phyloP scores from a whole-genome alignment of 1,140 invertebrate genomes.

The Lepidurus arcticus region DNA sequence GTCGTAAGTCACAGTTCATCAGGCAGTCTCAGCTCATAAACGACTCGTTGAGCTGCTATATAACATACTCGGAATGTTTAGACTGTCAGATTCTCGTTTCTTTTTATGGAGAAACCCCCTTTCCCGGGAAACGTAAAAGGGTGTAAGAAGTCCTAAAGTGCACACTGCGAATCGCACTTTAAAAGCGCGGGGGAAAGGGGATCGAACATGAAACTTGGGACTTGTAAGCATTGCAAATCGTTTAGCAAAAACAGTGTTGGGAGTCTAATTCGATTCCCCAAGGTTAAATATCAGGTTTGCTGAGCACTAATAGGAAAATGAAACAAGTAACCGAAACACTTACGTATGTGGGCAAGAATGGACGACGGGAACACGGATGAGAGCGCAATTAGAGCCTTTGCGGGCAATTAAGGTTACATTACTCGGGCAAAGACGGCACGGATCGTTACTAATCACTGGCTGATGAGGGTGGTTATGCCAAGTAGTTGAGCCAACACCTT shows the following conservation, averaged over 20 bases:
- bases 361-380: neutral
- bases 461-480: conserved; percentile 7
- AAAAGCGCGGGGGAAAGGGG: no score
- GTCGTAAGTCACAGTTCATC: no score
- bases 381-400: conserved; percentile 4
- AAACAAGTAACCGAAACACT: neutral
- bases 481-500: neutral
- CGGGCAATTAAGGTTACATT: neutral
- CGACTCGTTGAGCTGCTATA: no score
- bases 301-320: neutral
- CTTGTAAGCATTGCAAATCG: no score
- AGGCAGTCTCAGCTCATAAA: no score
- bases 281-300: neutral
- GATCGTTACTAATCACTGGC: neutral
- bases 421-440: neutral
- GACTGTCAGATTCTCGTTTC: no score
- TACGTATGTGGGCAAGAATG: neutral
- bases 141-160: no score
- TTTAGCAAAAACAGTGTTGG: neutral
- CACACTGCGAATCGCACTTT: no score
- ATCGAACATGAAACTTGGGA: no score
- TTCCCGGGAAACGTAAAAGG: no score
- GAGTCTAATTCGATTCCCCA: neutral
- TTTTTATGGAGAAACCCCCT: no score
- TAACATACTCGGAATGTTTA: no score